Evolutionary conservation across 2,113 vertebrate species (phyloP), one percentile per base, ranked within the genome.

Genomic region (Myrmecophaga tridactyla): DNA sequence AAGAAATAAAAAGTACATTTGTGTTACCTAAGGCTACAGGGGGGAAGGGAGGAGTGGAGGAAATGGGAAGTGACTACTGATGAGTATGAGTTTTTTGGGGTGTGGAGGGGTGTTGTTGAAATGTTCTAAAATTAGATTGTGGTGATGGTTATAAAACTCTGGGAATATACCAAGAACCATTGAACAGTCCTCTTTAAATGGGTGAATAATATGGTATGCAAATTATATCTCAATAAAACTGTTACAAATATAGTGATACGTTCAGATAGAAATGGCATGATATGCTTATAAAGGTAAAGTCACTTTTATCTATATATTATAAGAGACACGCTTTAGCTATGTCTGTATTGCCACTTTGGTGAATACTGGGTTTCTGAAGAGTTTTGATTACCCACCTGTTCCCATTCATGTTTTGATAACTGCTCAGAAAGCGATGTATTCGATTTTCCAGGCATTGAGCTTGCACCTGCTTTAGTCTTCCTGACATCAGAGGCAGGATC

Each of bases 381-480:
- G 51, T 92, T 91, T 80, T 58, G 58, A 95, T 98, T 94, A 97
- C 98, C 92, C 96, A 99, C 99, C 98, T 99, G 99, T 95, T 99
- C 99, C 99, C 99, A 99, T 72, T 99, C 99, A 56, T 97, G 96
- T 31, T 97, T 96, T 53, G 98, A 67, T 23, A 97, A 96, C 9
- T 94, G 89, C 1, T 96, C 92, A 56, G 86, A 51, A 60, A 20
- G 0, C 0, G 31, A 2, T n/a, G 10, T 8, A 14, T 0, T 18
- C 67, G 41, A 0, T 90, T 2, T 48, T 7, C 1, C 10, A 41
- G 41, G 13, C 0, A 0, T 0, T 72, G 0, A 0, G 25, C 25
- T 0, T 36, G 20, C 6, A 39, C 9, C 12, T 31, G 0, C 0
- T 92, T 72, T 94, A 51, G 0, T 70, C 80, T 10, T 76, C 76